Base-by-base conservation (phyloP, 2,888 invertebrate species). In the Pterostichus madidus region DNA sequence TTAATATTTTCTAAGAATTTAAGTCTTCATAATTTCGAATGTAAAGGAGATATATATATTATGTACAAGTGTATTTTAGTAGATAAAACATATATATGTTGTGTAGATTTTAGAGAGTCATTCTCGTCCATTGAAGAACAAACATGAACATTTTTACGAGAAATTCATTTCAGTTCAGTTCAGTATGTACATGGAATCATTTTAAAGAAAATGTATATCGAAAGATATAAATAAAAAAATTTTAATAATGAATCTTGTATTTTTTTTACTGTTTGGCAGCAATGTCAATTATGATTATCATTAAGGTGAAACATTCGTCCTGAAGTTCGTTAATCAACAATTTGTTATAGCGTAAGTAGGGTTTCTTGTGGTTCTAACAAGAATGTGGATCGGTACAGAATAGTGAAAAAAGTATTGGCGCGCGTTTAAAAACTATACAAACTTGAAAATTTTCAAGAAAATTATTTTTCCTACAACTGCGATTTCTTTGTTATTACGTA, bases 1-100 rank as follows among this genome's bases (percentile, higher is more conserved):
- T 17, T 56, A 24, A 15, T 35, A 64, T 64, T 76, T 31, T 76
- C 17, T 35, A 39, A 52, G 52, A 8, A 39, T 24, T 75, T 39
- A 39, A 39, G 39, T 10, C 46, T 7, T 76, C 13, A 53, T 39
- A 39, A 39, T 39, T 53, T 76, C 56, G 13, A 32, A 56, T 64
- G 64, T 64, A 64, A 64, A 64, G 13, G 32, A 64, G 8, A 64
- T 24, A 24, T 24, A 24, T n/a, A n/a, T n/a, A n/a, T n/a, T n/a
- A n/a, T 76, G 56, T 76, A 35, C 24, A 76, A 53, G 35, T 76
- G 75, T 75, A 75, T 53, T 76, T 76, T 24, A 76, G 76, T 76
- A 76, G 52, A 52, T 13, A 2, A 13, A n/a, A n/a, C n/a, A n/a
- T n/a, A n/a, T 0, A 7, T 24, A 24, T 24, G 24, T 24, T 24